Percentiles rank a stretch among this genome's conserved stretches.
phyloP scores from a whole-genome alignment of 1,140 invertebrate species.

The Rhyzopertha dominica region DNA sequence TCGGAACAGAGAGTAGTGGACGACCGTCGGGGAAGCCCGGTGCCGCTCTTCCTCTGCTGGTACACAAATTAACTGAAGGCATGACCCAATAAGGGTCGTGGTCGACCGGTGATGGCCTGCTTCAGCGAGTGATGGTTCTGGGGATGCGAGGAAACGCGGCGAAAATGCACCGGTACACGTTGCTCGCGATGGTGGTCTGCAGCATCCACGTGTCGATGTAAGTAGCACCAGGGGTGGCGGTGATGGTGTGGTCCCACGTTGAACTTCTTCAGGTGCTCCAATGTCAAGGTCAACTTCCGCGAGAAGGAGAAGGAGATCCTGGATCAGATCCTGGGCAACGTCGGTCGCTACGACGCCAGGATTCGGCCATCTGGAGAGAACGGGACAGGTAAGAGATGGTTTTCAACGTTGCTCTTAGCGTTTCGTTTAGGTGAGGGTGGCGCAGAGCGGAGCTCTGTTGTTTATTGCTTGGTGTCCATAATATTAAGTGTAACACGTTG shows the following conservation, averaged over 20 bases:
- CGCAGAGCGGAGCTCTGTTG: constrained; percentile 19
- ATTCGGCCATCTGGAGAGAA: constrained; percentile 89
- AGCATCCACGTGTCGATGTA: constrained; percentile 25
- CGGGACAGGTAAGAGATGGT: constrained; percentile 72
- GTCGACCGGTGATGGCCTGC: constrained; percentile 1
- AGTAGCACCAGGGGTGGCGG: constrained; percentile 4
- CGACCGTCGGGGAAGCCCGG: neutral
- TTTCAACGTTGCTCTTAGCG: constrained; percentile 16
- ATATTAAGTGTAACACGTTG: constrained; percentile 32
- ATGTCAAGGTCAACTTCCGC: constrained; percentile 76
- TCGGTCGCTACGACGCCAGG: constrained; percentile 84
- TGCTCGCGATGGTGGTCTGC: constrained; percentile 21
- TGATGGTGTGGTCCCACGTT: constrained; percentile 16
- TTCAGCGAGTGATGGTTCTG: neutral
- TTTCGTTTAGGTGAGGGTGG: constrained; percentile 20
- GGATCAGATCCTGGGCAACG: constrained; percentile 87
- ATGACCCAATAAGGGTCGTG: no score
- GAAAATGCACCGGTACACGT: constrained; percentile 24
- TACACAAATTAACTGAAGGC: no score
- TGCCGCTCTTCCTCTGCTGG: no score
- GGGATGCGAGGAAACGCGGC: no score
- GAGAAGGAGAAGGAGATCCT: constrained; percentile 92
- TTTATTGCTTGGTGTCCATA: constrained; percentile 33
- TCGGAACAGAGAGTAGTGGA: no score
- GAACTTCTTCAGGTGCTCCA: constrained; percentile 51